Conservation (phyloP, 2,797 vertebrate genomes). For the Arnoldichthys spilopterus region DNA sequence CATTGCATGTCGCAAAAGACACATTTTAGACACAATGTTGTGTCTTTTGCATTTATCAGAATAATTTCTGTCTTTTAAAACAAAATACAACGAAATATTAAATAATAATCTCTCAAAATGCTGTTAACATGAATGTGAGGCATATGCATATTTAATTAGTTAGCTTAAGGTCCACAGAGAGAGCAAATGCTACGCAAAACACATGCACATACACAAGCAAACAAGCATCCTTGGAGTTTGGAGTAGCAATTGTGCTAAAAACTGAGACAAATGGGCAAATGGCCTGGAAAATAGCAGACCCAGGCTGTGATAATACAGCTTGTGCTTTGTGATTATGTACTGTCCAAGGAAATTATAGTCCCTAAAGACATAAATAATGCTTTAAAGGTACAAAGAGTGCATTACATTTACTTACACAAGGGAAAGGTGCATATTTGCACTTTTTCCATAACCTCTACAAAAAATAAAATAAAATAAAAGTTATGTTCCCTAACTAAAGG, state of each 20-base stretch:
- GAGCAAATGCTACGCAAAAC: conserved; percentile 23
- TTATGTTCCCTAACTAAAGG: no score
- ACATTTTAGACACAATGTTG: background rate
- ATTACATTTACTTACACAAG: no score
- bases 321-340: background rate
- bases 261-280: background rate
- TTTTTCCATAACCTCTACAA: no score
- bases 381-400: no score
- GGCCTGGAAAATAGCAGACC: conserved; percentile 7
- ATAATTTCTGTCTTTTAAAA: background rate
- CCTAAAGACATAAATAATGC: no score
- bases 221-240: background rate
- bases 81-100: conserved; percentile 14
- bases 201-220: background rate
- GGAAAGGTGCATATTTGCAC: no score
- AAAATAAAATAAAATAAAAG: no score
- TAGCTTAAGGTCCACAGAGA: conserved; percentile 36
- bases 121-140: background rate
- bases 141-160: conserved; percentile 28
- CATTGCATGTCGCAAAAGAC: background rate
- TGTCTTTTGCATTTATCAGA: background rate
- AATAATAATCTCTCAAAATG: background rate
- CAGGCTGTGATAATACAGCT: conserved; percentile 1
- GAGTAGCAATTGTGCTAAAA: conserved; percentile 2
- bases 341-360: no score